These are phyloP conservation scores for Mya arenaria DNA, from an alignment of 1,140 invertebrate genomes.

Conservation along the genomic window DNA sequence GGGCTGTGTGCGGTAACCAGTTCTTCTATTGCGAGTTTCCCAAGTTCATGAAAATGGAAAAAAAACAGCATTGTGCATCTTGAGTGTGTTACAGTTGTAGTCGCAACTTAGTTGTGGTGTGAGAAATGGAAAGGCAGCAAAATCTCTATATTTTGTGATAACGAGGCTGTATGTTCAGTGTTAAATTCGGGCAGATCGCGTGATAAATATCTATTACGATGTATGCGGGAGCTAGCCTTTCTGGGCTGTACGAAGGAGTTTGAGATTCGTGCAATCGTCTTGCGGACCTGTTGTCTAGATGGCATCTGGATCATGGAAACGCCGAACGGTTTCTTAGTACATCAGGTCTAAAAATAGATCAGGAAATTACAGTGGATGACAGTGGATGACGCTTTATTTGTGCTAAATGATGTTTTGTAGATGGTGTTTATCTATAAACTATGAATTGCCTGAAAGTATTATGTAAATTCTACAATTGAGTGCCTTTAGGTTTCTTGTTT, in stretches of 20 bases:
- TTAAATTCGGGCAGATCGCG: neutral
- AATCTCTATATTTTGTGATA: neutral
- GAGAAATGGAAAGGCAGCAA: neutral
- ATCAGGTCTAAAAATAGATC: no score
- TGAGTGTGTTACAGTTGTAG: neutral
- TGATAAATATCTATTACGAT: neutral
- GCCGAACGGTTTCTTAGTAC: neutral
- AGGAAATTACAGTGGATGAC: no score
- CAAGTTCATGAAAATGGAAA: neutral
- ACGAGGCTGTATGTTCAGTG: neutral
- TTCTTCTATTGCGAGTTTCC: neutral
- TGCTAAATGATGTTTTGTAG: no score
- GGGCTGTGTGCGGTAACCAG: neutral
- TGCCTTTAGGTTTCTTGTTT: no score
- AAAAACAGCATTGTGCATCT: neutral
- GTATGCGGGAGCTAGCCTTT: constrained; percentile 3
- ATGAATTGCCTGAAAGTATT: no score
- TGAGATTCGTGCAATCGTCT: neutral
- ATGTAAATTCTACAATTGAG: no score
- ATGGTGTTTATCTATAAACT: no score
- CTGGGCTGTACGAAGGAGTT: neutral
- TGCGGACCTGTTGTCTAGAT: constrained; percentile 24
- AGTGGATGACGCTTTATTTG: neutral
- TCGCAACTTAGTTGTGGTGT: neutral
- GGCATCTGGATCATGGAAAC: neutral